Evolutionary conservation across 1,140 invertebrate species (phyloP), one percentile per base, ranked within the genome.

Genomic region (Leptoteleia sp.): DNA sequence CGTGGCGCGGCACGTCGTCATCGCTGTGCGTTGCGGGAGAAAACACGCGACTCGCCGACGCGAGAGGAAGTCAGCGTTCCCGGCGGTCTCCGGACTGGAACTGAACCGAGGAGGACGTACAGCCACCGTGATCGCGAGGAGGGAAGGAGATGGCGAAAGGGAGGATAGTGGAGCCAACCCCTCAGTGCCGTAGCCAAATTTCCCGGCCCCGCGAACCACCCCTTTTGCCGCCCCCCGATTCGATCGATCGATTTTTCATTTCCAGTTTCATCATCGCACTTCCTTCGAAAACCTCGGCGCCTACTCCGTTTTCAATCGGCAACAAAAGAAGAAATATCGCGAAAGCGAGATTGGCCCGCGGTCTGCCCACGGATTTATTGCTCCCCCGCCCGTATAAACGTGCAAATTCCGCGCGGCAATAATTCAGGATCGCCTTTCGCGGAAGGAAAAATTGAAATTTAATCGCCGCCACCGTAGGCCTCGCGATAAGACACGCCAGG

Each of bases 31-130:
- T n/a, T n/a, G n/a, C n/a, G n/a, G n/a, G 61, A 65, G 54, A 52
- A 43, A 52, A 67, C 40, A 48, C 65, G 19, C 64, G 37, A 42
- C 54, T 59, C 25, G 33, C 43, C 37, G 27, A 59, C 48, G 42
- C 68, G 55, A 73, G 45, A 70, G 47, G 19, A 47, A 62, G 45
- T 65, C 50, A 79, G 82, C 77, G 82, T 81, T 82, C 82, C 78
- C 82, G 84, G 70, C 79, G 84, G 75, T 83, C 82, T 85, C 85
- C 85, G 81, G 81, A 80, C 79, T 83, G 85, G 83, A 84, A 84
- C 85, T 87, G 82, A 88, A 80, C 73, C 52, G 59, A 82, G 82
- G 70, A 81, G 65, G 76, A 72, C 59, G 73, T 52, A 79, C 75
- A 76, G 81, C 77, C 78, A 76, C 75, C 80, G 80, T 68, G 43